Percentiles rank a stretch among this genome's conserved stretches.
phyloP scores from a whole-genome alignment of 2,113 vertebrate genomes.

The Tonatia bakeri region DNA sequence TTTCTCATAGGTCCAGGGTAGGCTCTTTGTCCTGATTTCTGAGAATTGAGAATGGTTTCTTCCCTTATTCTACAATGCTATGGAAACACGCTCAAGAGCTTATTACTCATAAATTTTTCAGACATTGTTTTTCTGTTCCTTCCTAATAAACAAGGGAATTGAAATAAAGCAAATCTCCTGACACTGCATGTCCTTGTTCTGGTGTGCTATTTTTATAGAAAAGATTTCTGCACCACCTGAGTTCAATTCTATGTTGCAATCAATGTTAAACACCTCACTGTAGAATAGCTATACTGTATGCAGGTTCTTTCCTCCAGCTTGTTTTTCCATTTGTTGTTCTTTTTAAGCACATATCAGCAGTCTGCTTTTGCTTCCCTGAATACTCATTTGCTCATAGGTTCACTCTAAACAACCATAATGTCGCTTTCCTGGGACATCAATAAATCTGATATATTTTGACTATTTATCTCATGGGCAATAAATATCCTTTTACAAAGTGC shows the following conservation, averaged over 20 bases:
- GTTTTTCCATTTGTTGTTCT: neutral
- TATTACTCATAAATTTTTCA: neutral
- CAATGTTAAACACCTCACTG: neutral
- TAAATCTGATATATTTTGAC: slow-evolving; percentile 82
- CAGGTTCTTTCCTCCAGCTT: neutral
- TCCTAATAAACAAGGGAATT: neutral
- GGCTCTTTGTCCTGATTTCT: neutral
- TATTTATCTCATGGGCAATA: slow-evolving; percentile 82
- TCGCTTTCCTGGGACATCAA: slow-evolving; percentile 70
- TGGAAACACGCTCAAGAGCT: neutral
- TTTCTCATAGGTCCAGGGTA: neutral
- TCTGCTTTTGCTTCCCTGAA: slow-evolving; percentile 52
- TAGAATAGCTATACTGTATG: too few relatives aligned
- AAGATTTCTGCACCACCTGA: accelerated
- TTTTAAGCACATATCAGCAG: accelerated
- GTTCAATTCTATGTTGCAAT: neutral
- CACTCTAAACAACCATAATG: slow-evolving; percentile 68
- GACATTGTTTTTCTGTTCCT: neutral
- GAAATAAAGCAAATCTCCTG: neutral
- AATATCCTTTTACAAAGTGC: slow-evolving; percentile 77
- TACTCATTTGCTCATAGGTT: slow-evolving; percentile 60
- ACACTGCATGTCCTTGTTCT: neutral
- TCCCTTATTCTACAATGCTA: neutral
- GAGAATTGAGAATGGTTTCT: neutral
- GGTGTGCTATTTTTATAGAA: neutral